A percentile compares a stretch with the other conserved stretches of the same genome.
phyloP scores from a whole-genome alignment of 2,113 vertebrate genomes.

The Galemys pyrenaicus region DNA sequence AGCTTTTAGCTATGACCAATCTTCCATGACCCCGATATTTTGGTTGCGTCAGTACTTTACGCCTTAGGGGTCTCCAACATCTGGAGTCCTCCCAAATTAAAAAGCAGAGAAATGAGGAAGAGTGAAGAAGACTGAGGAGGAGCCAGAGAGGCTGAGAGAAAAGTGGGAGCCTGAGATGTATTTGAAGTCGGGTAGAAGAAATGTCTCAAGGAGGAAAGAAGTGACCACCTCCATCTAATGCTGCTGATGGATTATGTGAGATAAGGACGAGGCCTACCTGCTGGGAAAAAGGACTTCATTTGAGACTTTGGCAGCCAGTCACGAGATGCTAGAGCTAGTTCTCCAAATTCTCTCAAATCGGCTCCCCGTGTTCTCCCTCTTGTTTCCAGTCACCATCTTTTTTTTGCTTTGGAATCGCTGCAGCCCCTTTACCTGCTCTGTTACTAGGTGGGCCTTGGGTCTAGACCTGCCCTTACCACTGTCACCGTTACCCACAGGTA shows the following conservation, averaged over 20 bases:
- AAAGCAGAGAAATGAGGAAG: not conserved
- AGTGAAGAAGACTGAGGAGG: not conserved
- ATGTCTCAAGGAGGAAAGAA: not conserved
- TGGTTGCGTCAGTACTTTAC: no score
- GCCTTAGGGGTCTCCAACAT: no score
- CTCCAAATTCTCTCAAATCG: not conserved
- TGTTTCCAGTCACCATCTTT: not conserved
- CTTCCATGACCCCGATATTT: no score
- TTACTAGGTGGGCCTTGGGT: not conserved
- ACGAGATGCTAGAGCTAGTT: not conserved
- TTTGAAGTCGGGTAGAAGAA: not conserved
- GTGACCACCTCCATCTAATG: not conserved
- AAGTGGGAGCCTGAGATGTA: not conserved
- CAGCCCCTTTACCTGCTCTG: not conserved
- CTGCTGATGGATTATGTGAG: not conserved
- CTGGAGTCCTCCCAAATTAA: not conserved
- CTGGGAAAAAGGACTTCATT: not conserved
- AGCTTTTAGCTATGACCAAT: no score
- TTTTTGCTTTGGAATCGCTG: not conserved
- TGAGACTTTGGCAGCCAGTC: not conserved
- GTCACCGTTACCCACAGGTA: not conserved
- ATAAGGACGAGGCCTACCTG: not conserved
- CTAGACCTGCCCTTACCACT: not conserved
- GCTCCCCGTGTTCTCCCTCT: not conserved
- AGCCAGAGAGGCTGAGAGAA: not conserved